Evolutionary conservation across 2,113 vertebrate genomes (phyloP), one percentile per base, ranked within the genome.

Genomic region (Pseudorhombus dupliciocellatus): DNA sequence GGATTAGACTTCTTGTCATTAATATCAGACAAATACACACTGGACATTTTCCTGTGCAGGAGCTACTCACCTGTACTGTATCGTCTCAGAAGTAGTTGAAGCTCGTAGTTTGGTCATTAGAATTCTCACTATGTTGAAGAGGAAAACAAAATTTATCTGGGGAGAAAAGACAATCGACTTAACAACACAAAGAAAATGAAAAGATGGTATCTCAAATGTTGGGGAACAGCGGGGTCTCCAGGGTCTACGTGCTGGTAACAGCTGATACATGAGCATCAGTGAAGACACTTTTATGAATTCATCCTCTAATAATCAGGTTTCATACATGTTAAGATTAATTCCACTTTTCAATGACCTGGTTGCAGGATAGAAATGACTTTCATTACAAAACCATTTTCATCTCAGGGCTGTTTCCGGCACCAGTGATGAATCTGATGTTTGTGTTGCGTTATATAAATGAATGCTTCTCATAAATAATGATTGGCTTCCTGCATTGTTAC

Each of bases 81-180:
- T 97, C 0, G 97, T 98, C 88, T 99, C 97, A 0, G 97, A 99
- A 0, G 97, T 97, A 59, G 97, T 98, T 16, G 97, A 98, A 3
- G 97, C 98, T 90, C 96, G 92, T 50, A 99, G 84, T 73, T 99
- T 99, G 21, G 97, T 99, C 97, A 99, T 99, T 22, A 99, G 93
- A 83, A 99, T 99, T 84, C 97, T 93, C 60, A 99, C 96, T 46
- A 99, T 99, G 93, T 99, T 99, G 93, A 99, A 99, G 5, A 99
- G 95, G 90, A 99, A 99, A 78, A 99, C 93, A 90, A 99, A 99
- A 85, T 99, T 99, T 80, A 98, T 96, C 97, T 99, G 82, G n/a
- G 44, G 24, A 87, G 89, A 61, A 74, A 54, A 40, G 8, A 59
- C 11, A 60, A 40, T 8, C 22, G 64, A 72, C 50, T 52, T 59